Evolutionary conservation across 2,888 invertebrate genomes (phyloP).

Genomic region (Xestia c-nigrum): DNA sequence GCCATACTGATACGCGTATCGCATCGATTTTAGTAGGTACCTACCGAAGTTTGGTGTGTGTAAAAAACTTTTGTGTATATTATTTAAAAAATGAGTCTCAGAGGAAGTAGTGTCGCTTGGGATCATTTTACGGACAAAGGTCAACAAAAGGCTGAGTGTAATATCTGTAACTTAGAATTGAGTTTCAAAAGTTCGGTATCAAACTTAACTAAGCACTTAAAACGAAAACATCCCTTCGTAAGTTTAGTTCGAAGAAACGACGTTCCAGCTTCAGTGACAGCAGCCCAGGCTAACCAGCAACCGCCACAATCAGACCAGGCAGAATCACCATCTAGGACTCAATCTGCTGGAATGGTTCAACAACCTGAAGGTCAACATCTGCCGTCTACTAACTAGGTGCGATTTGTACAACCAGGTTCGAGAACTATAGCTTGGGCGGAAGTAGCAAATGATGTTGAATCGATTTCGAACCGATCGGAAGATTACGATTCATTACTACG

Average conservation of each 20-base stretch:
- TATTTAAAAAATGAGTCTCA: background rate
- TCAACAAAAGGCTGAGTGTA: slow-evolving; percentile 10
- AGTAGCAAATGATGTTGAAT: background rate
- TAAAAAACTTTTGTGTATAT: background rate
- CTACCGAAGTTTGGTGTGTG: no score
- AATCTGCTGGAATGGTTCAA: slow-evolving; percentile 4
- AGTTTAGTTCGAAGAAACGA: slow-evolving; percentile 6
- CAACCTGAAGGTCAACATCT: slow-evolving; percentile 6
- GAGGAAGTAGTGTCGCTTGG: slow-evolving; percentile 1
- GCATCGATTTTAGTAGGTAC: no score
- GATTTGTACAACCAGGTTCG: slow-evolving; percentile 17
- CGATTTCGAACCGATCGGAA: no score
- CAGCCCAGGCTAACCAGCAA: slow-evolving; percentile 4
- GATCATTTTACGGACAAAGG: background rate
- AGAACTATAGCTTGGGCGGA: slow-evolving; percentile 15
- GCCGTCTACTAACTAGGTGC: no score
- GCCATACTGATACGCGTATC: no score
- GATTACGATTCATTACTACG: no score
- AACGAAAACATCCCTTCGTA: no score
- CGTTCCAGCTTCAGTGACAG: slow-evolving; percentile 5
- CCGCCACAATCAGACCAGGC: background rate
- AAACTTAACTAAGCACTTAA: no score
- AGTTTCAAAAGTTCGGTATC: no score
- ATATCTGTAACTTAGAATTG: background rate
- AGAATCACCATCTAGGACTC: slow-evolving; percentile 3